Percentiles rank a stretch among this genome's conserved stretches.
phyloP scores from a whole-genome alignment of 2,113 vertebrate genomes.

The Danio rerio region DNA sequence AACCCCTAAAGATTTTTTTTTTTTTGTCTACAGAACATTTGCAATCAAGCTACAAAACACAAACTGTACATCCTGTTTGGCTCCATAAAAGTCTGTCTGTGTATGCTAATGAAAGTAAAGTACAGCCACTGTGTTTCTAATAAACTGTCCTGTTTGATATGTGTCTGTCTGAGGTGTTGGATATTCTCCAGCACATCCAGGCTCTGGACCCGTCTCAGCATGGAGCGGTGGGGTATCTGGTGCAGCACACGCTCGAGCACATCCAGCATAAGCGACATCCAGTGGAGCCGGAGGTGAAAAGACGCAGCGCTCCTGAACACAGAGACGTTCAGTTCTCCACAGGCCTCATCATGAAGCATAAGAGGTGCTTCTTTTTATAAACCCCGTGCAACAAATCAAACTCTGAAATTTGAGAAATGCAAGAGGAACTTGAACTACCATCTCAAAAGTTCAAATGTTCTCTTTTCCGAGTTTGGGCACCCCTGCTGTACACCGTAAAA shows the following conservation, averaged over 20 bases:
- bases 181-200: conserved; percentile 97
- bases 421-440: not conserved
- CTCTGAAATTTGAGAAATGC: not conserved
- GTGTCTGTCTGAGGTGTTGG: conserved; percentile 83
- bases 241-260: conserved; percentile 95
- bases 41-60: not conserved
- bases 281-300: conserved; percentile 86
- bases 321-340: conserved; percentile 89
- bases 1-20: too few relatives aligned
- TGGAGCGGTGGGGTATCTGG: conserved; percentile 91
- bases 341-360: conserved; percentile 95
- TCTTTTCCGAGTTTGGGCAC: not conserved
- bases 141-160: not conserved
- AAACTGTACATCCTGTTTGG: not conserved
- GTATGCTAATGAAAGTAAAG: not conserved
- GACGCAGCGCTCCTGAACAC: conserved; percentile 85
- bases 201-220: conserved; percentile 94
- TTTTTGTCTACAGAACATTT: too few relatives aligned
- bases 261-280: conserved; percentile 94
- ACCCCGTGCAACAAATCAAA: not conserved
- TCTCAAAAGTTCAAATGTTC: not conserved
- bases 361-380: conserved; percentile 77
- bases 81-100: not conserved
- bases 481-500: too few relatives aligned
- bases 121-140: not conserved